phyloP scores from a whole-genome alignment of 2,113 vertebrate species.

The Neodon shergylaensis region DNA sequence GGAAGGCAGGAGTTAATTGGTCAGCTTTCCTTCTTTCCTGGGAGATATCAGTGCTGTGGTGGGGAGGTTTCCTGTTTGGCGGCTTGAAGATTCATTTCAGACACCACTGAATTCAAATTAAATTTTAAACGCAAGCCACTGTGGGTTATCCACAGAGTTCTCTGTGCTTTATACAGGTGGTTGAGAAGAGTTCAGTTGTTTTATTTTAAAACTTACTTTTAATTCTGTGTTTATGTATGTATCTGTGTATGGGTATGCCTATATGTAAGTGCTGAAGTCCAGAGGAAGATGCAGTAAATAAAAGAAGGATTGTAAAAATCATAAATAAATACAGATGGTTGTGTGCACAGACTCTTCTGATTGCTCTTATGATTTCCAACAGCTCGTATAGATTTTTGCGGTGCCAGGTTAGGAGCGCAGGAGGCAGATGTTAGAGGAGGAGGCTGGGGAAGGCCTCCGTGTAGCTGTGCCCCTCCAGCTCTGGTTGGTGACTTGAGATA shows the following conservation, averaged over 20 bases:
- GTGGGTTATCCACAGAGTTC: neutral
- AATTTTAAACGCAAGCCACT: neutral
- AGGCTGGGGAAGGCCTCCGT: neutral
- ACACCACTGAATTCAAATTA: neutral
- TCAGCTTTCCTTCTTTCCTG: neutral
- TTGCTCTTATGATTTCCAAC: neutral
- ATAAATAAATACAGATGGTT: neutral
- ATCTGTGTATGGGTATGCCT: neutral
- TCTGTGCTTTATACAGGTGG: neutral
- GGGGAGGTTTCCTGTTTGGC: neutral
- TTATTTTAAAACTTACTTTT: neutral
- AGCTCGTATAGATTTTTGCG: neutral
- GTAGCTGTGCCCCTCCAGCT: rapidly evolving
- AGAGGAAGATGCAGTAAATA: too few species aligned
- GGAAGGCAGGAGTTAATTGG: too few species aligned
- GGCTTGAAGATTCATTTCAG: neutral
- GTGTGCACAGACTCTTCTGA: neutral
- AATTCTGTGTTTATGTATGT: neutral
- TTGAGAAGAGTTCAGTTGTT: neutral
- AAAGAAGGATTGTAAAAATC: neutral
- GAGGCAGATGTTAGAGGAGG: too few species aligned
- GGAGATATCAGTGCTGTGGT: neutral
- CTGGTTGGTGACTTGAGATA: neutral
- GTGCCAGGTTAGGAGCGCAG: neutral
- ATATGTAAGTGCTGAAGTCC: neutral